Conservation (phyloP, 2,888 invertebrate species). For the Augochlorella aurata region DNA sequence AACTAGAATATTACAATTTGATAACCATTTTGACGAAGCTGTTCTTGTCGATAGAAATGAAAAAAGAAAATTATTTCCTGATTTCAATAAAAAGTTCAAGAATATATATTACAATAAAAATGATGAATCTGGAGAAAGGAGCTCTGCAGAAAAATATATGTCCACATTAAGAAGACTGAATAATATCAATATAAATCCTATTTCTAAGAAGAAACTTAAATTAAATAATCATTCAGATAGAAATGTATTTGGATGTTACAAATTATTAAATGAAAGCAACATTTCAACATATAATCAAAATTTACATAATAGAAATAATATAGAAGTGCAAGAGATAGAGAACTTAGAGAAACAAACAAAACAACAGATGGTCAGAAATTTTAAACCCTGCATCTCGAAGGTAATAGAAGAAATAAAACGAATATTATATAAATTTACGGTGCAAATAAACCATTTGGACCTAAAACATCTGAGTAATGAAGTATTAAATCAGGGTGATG, state of each 20-base stretch:
- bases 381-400: not conserved
- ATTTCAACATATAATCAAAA: not conserved
- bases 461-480: not conserved
- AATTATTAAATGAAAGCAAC: not conserved
- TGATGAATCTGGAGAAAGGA: not conserved
- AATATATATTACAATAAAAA: not conserved
- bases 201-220: not conserved
- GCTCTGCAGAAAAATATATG: not conserved
- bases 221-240: not conserved
- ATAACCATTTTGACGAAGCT: no score
- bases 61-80: no score
- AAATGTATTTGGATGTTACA: not conserved
- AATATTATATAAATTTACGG: not conserved
- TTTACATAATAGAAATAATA: no score
- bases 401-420: not conserved
- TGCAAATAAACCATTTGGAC: not conserved
- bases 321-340: no score
- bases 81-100: no score
- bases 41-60: no score
- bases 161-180: not conserved
- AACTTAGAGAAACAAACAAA: not conserved
- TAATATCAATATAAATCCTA: not conserved
- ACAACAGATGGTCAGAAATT: not conserved
- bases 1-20: no score
- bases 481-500: not conserved